A percentile compares a stretch with the other conserved stretches of the same genome.
Conservation (phyloP, 2,888 invertebrate genomes). For the Agrochola circellaris region DNA sequence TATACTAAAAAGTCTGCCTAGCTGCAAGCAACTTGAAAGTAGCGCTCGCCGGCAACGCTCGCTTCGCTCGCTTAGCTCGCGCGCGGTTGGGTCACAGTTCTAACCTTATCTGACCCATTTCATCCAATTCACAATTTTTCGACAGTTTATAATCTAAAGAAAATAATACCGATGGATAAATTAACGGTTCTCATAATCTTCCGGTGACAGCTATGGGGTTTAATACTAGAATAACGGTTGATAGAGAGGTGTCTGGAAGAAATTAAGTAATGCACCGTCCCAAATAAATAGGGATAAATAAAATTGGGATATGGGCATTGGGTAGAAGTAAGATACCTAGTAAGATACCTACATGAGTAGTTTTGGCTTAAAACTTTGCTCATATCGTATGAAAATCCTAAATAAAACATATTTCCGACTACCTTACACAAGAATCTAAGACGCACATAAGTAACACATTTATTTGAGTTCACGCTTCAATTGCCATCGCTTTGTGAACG, state of each 20-base stretch:
- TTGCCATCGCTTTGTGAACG: constrained; percentile 38
- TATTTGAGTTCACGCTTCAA: constrained; percentile 46
- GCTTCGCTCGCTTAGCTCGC: too few species aligned
- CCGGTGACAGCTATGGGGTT: not conserved
- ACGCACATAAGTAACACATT: constrained; percentile 5
- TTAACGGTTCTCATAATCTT: too few species aligned
- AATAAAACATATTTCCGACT: not conserved
- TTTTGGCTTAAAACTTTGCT: not conserved
- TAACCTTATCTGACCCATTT: too few species aligned
- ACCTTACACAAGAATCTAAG: not conserved
- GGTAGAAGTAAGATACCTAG: too few species aligned
- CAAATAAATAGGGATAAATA: not conserved
- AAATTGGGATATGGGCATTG: not conserved
- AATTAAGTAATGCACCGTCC: not conserved
- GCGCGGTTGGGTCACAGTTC: too few species aligned
- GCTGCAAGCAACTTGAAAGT: too few species aligned
- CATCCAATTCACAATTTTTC: too few species aligned
- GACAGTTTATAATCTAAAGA: too few species aligned
- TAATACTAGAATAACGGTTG: not conserved
- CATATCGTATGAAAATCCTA: not conserved
- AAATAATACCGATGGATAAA: too few species aligned
- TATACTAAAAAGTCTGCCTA: too few species aligned
- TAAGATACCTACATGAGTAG: too few species aligned
- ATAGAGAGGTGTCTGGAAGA: not conserved
- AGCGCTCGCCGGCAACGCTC: too few species aligned